Percentiles rank a stretch among this genome's conserved stretches.
phyloP scores from a whole-genome alignment of 2,113 vertebrate species.

The Brienomyrus brachyistius region DNA sequence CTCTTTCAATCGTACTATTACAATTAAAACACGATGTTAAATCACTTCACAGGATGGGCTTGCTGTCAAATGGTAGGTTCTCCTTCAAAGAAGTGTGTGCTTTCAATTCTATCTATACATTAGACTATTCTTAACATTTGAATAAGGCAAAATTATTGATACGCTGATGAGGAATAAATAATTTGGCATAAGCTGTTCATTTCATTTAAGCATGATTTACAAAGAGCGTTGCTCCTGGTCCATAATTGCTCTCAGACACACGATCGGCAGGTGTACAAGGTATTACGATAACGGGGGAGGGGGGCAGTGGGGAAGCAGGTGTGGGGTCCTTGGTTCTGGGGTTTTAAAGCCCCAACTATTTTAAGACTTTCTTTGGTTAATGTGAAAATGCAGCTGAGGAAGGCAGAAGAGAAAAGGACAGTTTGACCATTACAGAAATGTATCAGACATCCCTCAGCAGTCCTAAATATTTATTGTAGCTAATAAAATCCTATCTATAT shows the following conservation, averaged over 20 bases:
- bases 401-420: not conserved
- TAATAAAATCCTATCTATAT: conserved; percentile 22
- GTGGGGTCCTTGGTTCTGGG: not conserved
- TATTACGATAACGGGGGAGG: not conserved
- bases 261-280: not conserved
- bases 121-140: not conserved
- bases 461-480: conserved; percentile 10
- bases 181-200: not conserved
- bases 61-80: not conserved
- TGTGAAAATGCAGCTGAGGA: not conserved
- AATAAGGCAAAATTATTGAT: not conserved
- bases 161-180: not conserved
- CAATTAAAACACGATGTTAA: not conserved
- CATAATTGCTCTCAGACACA: not conserved
- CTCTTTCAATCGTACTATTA: not conserved
- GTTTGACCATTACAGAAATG: not conserved
- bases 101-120: not conserved
- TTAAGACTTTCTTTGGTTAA: not conserved
- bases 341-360: not conserved
- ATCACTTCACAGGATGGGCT: not conserved
- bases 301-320: not conserved
- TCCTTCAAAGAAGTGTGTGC: not conserved
- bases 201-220: not conserved
- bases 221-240: not conserved
- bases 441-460: not conserved